Conservation (phyloP, 1,140 invertebrate genomes). For the Oppia nitens region DNA sequence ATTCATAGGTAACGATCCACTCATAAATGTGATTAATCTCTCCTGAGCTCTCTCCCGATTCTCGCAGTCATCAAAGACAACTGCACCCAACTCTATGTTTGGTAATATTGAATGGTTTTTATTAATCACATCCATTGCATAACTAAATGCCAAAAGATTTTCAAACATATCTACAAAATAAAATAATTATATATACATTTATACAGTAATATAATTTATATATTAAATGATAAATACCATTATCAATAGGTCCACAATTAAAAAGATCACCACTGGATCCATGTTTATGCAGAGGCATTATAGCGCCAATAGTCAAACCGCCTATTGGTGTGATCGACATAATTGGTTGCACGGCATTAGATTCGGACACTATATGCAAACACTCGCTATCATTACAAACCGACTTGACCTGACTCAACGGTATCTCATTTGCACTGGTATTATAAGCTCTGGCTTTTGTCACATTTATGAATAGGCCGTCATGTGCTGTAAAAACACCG, state of each 20-base stretch:
- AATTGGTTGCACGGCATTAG: background rate
- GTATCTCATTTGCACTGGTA: constrained; percentile 17
- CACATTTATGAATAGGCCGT: constrained; percentile 20
- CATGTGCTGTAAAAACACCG: background rate
- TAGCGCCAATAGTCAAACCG: constrained; percentile 21
- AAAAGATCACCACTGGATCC: constrained; percentile 20
- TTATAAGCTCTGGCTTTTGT: constrained; percentile 21
- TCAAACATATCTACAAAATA: constrained; percentile 20
- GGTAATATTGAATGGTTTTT: constrained; percentile 19
- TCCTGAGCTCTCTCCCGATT: constrained; percentile 22
- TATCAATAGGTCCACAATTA: constrained; percentile 21
- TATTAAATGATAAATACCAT: background rate
- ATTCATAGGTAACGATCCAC: background rate
- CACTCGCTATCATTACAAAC: constrained; percentile 18
- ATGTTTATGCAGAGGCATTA: constrained; percentile 23
- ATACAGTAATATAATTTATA: too few relatives aligned
- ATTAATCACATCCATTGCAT: constrained; percentile 23
- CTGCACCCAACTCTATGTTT: constrained; percentile 22
- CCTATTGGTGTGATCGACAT: constrained; percentile 21
- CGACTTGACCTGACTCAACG: constrained; percentile 21
- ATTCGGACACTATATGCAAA: constrained; percentile 4
- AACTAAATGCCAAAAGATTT: constrained; percentile 22
- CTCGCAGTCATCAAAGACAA: constrained; percentile 26
- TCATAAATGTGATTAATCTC: constrained; percentile 12
- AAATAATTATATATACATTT: background rate